Percentiles rank a stretch among this genome's conserved stretches.
Evolutionary conservation across 2,888 invertebrate genomes (phyloP).

Genomic region (Polylopha cassiicola): DNA sequence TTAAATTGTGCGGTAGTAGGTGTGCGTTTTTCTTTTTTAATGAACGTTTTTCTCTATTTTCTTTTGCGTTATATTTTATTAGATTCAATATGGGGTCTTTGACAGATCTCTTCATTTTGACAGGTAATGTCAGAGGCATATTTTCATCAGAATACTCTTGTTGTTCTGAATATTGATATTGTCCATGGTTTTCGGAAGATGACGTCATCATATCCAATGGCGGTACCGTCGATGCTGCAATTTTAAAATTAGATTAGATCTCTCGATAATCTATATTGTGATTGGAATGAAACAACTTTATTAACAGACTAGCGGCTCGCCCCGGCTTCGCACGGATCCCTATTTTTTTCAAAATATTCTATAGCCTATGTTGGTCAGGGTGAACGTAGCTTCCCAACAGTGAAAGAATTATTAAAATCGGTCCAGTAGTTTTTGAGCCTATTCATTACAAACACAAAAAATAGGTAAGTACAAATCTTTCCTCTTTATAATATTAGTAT

Average conservation of each 20-base stretch:
- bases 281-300: too few relatives aligned
- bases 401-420: too few relatives aligned
- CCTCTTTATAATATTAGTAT: too few relatives aligned
- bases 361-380: too few relatives aligned
- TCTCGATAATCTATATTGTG: too few relatives aligned
- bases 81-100: slow-evolving; percentile 40
- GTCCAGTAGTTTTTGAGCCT: too few relatives aligned
- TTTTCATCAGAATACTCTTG: slow-evolving; percentile 15
- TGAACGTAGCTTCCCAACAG: too few relatives aligned
- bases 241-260: background rate
- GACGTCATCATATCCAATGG: background rate
- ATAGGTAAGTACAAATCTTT: too few relatives aligned
- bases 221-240: background rate
- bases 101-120: slow-evolving; percentile 24
- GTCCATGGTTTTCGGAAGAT: slow-evolving; percentile 11
- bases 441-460: too few relatives aligned
- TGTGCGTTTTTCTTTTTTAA: slow-evolving; percentile 10
- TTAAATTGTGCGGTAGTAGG: slow-evolving; percentile 28
- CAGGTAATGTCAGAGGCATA: slow-evolving; percentile 19
- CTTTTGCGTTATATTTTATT: slow-evolving; percentile 42
- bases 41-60: slow-evolving; percentile 8
- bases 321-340: too few relatives aligned
- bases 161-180: slow-evolving; percentile 14
- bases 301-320: too few relatives aligned
- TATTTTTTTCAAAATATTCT: too few relatives aligned